Percentiles rank a stretch among this genome's conserved stretches.
These are phyloP conservation scores for Drosophila insularis DNA, from an alignment of 1,140 invertebrate species.

Conservation along the genomic window DNA sequence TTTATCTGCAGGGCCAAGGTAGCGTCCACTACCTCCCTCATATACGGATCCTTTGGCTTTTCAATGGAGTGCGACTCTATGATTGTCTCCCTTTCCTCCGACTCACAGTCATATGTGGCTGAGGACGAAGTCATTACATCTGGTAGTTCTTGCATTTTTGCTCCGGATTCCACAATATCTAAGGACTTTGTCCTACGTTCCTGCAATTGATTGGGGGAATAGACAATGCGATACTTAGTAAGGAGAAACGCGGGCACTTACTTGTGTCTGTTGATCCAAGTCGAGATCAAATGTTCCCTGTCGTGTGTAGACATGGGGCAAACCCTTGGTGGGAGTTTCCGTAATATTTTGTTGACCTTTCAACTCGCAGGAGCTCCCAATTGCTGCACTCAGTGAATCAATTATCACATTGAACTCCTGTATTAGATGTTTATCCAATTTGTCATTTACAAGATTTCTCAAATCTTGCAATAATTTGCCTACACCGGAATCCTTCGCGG, in stretches of 20 bases:
- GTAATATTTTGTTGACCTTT: neutral
- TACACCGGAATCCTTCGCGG: neutral
- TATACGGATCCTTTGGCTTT: conserved; percentile 39
- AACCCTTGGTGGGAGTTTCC: neutral
- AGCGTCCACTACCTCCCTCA: conserved; percentile 51
- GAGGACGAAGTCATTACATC: conserved; percentile 71
- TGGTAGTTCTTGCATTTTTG: conserved; percentile 45
- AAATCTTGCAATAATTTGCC: neutral
- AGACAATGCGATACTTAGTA: neutral
- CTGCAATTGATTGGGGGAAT: conserved; percentile 13
- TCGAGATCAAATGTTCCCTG: conserved; percentile 66
- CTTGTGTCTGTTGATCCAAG: conserved; percentile 35
- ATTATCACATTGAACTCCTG: neutral
- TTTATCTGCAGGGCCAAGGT: conserved; percentile 57
- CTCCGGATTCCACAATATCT: neutral
- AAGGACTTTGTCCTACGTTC: conserved; percentile 4
- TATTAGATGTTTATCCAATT: neutral
- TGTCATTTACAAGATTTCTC: conserved; percentile 10
- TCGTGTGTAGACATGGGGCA: conserved; percentile 38
- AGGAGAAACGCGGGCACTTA: conserved; percentile 32
- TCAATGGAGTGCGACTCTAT: neutral
- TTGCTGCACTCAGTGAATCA: neutral
- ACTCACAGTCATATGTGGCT: conserved; percentile 67
- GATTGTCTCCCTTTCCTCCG: neutral
- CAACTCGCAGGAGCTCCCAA: neutral